Percentiles rank a stretch among this genome's conserved stretches.
Conservation (phyloP, 1,140 invertebrate genomes). For the Drosophila ironensis region DNA sequence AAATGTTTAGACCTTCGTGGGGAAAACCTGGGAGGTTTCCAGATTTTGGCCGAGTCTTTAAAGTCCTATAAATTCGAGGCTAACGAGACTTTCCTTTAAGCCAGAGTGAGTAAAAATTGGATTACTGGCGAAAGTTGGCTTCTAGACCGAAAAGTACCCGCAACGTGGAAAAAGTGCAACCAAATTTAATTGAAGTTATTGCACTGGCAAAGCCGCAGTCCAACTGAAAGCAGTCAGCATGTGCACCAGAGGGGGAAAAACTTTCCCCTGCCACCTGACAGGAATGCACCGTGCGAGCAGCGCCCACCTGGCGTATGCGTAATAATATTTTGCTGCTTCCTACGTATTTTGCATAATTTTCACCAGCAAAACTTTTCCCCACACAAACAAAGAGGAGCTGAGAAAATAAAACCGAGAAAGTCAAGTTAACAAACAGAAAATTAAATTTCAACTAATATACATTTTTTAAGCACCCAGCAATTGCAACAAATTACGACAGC, state of each 20-base stretch:
- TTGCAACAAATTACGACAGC: constrained; percentile 61
- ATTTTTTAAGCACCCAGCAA: constrained; percentile 56
- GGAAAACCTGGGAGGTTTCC: too few species aligned
- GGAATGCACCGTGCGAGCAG: too few species aligned
- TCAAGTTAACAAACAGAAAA: constrained; percentile 57
- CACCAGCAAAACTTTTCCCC: constrained; percentile 64
- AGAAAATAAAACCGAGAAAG: constrained; percentile 17
- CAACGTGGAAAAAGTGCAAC: constrained; percentile 58
- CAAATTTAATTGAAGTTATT: constrained; percentile 71
- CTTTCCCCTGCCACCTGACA: constrained; percentile 46
- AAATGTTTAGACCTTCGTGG: too few species aligned
- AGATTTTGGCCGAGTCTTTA: too few species aligned
- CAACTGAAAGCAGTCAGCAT: constrained; percentile 23
- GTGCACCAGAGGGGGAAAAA: constrained; percentile 28
- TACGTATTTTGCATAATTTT: constrained; percentile 74
- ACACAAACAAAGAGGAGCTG: constrained; percentile 51
- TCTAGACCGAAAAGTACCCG: background rate
- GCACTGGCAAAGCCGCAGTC: constrained; percentile 35
- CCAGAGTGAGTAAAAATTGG: constrained; percentile 30
- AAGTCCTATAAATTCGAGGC: background rate
- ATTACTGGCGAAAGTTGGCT: constrained; percentile 35
- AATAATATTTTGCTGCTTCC: constrained; percentile 63
- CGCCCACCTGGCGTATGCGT: constrained; percentile 68
- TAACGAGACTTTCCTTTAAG: constrained; percentile 9
- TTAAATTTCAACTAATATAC: constrained; percentile 72